Percentiles rank a stretch among this genome's conserved stretches.
phyloP scores from a whole-genome alignment of 2,888 invertebrate species.

The Periphyllus acericola region DNA sequence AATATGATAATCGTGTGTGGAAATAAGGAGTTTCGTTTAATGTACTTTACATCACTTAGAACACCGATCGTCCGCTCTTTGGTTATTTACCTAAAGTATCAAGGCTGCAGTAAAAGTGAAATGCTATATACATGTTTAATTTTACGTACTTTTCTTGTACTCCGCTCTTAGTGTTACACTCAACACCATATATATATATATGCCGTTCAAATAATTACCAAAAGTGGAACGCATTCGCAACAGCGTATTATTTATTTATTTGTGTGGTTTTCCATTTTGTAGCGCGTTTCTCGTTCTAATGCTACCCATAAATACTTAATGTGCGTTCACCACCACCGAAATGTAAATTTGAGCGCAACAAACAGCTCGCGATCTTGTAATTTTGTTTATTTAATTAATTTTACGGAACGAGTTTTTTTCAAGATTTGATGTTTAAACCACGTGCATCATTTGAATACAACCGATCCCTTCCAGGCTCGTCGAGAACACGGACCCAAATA shows the following conservation, averaged over 20 bases:
- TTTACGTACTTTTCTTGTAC: not conserved
- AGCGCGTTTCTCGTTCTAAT: conserved; percentile 6
- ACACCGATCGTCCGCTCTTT: too few relatives aligned
- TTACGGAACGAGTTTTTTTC: not conserved
- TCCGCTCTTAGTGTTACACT: not conserved
- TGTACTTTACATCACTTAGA: too few relatives aligned
- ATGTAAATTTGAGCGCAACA: not conserved
- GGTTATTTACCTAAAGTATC: too few relatives aligned
- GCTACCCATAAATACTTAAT: not conserved
- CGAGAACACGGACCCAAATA: not conserved
- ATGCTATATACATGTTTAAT: not conserved
- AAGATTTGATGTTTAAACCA: not conserved
- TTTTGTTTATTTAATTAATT: not conserved
- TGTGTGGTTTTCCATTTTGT: not conserved
- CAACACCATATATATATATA: not conserved
- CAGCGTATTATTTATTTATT: not conserved
- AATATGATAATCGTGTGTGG: too few relatives aligned
- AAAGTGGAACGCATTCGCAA: not conserved
- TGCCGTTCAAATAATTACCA: not conserved
- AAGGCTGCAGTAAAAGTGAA: not conserved
- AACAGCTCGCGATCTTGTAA: not conserved
- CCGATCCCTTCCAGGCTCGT: not conserved
- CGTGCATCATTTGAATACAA: conserved; percentile 9
- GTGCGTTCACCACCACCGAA: not conserved
- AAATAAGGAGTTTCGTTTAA: too few relatives aligned